A percentile compares a stretch with the other conserved stretches of the same genome.
Conservation (phyloP, 1,140 invertebrate species). For the Hypothenemus hampei region DNA sequence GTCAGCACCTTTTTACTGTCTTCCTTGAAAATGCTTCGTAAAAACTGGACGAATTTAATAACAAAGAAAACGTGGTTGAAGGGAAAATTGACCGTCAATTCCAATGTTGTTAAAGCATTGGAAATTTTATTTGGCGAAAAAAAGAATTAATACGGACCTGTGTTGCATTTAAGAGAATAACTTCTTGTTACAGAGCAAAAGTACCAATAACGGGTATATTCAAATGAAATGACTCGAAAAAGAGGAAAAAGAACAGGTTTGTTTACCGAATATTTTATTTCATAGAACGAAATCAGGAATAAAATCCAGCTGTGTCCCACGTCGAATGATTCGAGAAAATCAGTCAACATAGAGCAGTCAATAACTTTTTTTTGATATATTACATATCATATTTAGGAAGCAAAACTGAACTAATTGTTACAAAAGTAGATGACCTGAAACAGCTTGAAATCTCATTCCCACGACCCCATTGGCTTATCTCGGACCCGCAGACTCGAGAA, state of each 20-base stretch:
- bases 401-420: slow-evolving; percentile 40
- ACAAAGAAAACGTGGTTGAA: background rate
- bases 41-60: no score
- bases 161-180: background rate
- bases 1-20: background rate
- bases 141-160: background rate
- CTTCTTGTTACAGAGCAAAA: background rate
- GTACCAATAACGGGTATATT: slow-evolving; percentile 10
- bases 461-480: slow-evolving; percentile 40
- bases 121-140: background rate
- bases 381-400: background rate
- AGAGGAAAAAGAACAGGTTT: slow-evolving; percentile 6
- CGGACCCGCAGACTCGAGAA: slow-evolving; percentile 32
- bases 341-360: background rate
- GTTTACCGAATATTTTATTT: slow-evolving; percentile 7
- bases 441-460: slow-evolving; percentile 18
- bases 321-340: slow-evolving; percentile 1
- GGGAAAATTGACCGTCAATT: background rate
- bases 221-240: slow-evolving; percentile 11
- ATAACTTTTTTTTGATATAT: background rate
- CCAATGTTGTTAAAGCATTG: background rate
- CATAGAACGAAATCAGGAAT: background rate
- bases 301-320: slow-evolving; percentile 1
- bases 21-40: no score
- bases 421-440: slow-evolving; percentile 29